Evolutionary conservation across 2,113 vertebrate genomes (phyloP).

Genomic region (Toxostoma redivivum): DNA sequence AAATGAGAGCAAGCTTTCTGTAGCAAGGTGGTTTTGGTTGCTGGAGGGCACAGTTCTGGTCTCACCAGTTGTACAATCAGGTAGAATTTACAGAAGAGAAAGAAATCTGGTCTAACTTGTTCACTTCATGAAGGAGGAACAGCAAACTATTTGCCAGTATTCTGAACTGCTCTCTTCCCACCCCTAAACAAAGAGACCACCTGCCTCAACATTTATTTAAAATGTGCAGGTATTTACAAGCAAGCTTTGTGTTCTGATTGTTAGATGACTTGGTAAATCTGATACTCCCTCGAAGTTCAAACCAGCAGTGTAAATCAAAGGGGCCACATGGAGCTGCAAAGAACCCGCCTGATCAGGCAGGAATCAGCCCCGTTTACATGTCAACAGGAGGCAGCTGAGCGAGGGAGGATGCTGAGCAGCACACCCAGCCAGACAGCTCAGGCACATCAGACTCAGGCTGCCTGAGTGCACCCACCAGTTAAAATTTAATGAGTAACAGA

Average conservation of each 20-base stretch:
- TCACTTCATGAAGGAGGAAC: neutral
- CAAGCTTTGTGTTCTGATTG: neutral
- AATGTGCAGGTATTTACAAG: conserved; percentile 55
- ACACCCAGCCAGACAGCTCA: neutral
- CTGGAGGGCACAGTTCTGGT: conserved; percentile 31
- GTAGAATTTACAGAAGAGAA: conserved; percentile 29
- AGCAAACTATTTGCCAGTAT: conserved; percentile 9
- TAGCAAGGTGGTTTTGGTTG: neutral
- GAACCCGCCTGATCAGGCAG: neutral
- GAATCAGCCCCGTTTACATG: neutral
- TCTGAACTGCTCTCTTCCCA: conserved; percentile 5
- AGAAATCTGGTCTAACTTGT: conserved; percentile 44
- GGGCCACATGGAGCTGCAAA: neutral
- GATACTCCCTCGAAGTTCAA: conserved; percentile 1
- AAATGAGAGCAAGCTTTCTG: neutral
- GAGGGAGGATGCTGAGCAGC: neutral
- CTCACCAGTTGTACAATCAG: conserved; percentile 8
- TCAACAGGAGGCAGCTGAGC: neutral
- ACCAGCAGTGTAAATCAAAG: conserved; percentile 9
- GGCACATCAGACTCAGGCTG: neutral
- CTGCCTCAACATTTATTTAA: conserved; percentile 26
- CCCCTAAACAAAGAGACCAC: conserved; percentile 23
- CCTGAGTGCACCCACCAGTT: neutral
- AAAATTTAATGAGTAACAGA: neutral
- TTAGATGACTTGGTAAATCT: neutral